phyloP scores from a whole-genome alignment of 2,888 invertebrate genomes.

The Zaprionus lineosus region DNA sequence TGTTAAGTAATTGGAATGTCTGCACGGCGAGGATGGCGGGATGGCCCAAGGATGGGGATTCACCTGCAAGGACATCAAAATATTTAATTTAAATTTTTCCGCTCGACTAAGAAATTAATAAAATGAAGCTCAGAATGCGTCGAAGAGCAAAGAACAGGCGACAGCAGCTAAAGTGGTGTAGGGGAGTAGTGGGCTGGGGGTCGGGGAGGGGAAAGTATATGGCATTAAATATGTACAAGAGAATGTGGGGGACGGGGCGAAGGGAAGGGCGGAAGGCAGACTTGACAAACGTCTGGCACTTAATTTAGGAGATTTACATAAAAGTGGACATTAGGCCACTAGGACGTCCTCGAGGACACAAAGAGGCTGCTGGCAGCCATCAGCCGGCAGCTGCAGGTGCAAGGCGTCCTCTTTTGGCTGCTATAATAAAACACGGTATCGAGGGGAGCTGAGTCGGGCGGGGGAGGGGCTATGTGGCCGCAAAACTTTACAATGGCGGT shows the following conservation, averaged over 20 bases:
- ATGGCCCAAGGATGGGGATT: no score
- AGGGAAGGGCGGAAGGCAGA: no score
- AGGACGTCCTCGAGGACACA: no score
- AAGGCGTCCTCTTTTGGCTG: no score
- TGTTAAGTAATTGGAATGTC: constrained; percentile 24
- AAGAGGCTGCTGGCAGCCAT: no score
- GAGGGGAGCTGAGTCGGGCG: not conserved
- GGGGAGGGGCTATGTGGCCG: constrained; percentile 1
- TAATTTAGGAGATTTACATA: constrained; percentile 76
- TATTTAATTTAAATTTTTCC: constrained; percentile 68
- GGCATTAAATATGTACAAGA: no score
- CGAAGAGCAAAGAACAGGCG: constrained; percentile 29
- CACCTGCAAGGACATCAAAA: constrained; percentile 33
- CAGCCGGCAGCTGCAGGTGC: constrained; percentile 56
- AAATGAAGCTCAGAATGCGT: constrained; percentile 25
- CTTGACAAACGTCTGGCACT: constrained; percentile 61
- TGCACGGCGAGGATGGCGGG: no score
- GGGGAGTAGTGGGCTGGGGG: no score
- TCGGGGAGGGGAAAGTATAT: no score
- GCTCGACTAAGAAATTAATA: constrained; percentile 55
- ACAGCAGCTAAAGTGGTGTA: constrained; percentile 34
- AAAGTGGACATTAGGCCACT: no score
- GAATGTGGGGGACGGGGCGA: no score
- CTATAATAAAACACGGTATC: no score
- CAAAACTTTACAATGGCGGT: constrained; percentile 62